phyloP scores from a whole-genome alignment of 2,888 invertebrate species.

The Cryptocheilus praepositus region DNA sequence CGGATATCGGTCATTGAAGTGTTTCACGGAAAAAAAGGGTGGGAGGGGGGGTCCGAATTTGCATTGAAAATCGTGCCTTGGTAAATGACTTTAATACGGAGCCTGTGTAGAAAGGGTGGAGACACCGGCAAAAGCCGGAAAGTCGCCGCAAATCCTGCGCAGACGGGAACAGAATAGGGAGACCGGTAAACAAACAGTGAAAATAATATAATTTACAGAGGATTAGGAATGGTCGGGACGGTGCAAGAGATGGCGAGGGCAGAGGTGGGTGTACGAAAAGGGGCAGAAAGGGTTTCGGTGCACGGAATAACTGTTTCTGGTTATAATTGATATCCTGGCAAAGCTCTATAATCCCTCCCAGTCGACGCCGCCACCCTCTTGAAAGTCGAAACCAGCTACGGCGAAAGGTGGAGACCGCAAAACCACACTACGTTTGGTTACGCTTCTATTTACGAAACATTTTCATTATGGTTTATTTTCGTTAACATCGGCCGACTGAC shows the following conservation, averaged over 20 bases:
- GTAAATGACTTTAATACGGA: slow-evolving; percentile 56
- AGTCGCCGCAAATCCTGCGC: slow-evolving; percentile 73
- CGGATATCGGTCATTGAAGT: too few relatives aligned
- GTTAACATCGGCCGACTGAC: slow-evolving; percentile 46
- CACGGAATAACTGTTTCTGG: slow-evolving; percentile 74
- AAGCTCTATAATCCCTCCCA: slow-evolving; percentile 73
- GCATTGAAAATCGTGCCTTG: slow-evolving; percentile 35
- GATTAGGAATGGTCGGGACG: slow-evolving; percentile 71
- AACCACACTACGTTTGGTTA: slow-evolving; percentile 58
- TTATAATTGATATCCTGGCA: slow-evolving; percentile 75
- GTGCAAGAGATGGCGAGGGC: slow-evolving; percentile 45
- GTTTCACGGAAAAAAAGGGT: too few relatives aligned
- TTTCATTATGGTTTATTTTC: slow-evolving; percentile 58
- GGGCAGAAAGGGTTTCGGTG: slow-evolving; percentile 67
- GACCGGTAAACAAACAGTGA: slow-evolving; percentile 75
- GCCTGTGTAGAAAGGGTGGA: slow-evolving; percentile 39
- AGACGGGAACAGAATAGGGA: slow-evolving; percentile 67
- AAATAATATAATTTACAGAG: slow-evolving; percentile 75
- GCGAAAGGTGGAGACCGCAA: slow-evolving; percentile 64
- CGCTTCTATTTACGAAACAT: slow-evolving; percentile 60
- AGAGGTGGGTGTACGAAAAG: slow-evolving; percentile 36
- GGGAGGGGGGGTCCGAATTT: slow-evolving; percentile 14
- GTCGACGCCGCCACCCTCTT: slow-evolving; percentile 65
- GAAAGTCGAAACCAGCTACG: slow-evolving; percentile 67
- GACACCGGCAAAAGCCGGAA: slow-evolving; percentile 66